Evolutionary conservation across 37 sponge, comb jelly and placozoan species (phyloP), one percentile per base, ranked within the genome.

Genomic region (Theonella swinhoei): DNA sequence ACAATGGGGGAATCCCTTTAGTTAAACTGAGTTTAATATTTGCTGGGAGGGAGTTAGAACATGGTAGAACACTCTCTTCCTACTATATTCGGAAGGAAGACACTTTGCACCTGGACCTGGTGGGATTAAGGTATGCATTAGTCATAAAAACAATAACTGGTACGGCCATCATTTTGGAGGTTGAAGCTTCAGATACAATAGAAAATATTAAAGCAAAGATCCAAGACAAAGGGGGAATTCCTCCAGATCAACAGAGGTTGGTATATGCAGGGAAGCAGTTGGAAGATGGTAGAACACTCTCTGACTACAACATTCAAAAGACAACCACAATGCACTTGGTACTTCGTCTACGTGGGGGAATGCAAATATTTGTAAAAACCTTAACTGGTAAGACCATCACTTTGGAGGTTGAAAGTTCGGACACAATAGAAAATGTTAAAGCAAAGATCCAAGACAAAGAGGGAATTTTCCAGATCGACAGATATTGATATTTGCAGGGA

Each of bases 131-230:
- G 95, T 98, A 47, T 98, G n/a, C n/a, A 61, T 95, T 98, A 47
- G 95, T 95, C 69, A 96, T 98, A 30, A 95, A 98, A 87, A 95
- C 98, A 28, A 91, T 96, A 72, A 98, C 99, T 96, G 99, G 11
- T n/a, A 98, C 95, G 85, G 95, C 98, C 70, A 98, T 98, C 96
- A 95, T 96, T 40, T 90, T 98, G n/a, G 98, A 98, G 41, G 98
- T 98, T 3, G 98, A 98, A 68, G 89, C 96, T 24, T 76, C 83
- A 43, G 98, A 98, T 78, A 88, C 96, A 3, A 95, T 98, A 77
- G 98, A 98, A 42, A 98, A 95, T 78, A 96, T 98, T 61, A 98
- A 98, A 81, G 79, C 96, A 60, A 98, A 98, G 87, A 98, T 98
- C 74, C 98, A 98, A 72, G 98, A 95, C 92, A 98, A 95, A 64